Conservation (phyloP, 1,140 invertebrate species). For the Monochamus saltuarius region DNA sequence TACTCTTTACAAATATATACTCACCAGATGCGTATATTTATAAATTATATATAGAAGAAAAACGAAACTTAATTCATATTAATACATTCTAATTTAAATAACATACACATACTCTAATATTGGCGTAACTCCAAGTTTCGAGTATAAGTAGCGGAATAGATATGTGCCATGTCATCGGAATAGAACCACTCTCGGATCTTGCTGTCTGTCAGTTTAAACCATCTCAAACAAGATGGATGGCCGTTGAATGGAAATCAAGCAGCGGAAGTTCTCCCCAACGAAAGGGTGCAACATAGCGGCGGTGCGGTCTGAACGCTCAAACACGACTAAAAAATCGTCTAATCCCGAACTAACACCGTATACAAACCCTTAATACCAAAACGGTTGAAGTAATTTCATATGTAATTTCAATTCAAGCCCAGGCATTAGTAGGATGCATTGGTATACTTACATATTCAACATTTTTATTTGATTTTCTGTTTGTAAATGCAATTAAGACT, state of each 20-base stretch:
- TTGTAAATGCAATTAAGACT: too few relatives aligned
- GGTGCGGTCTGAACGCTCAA: conserved; percentile 18
- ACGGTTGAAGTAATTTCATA: too few relatives aligned
- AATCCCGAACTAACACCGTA: conserved; percentile 7
- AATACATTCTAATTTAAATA: background rate
- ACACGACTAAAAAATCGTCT: conserved; percentile 19
- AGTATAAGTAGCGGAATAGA: conserved; percentile 30
- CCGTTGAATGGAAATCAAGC: conserved; percentile 52
- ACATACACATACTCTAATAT: conserved; percentile 5
- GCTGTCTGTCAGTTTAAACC: conserved; percentile 53
- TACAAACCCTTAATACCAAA: conserved; percentile 1
- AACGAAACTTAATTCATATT: too few relatives aligned
- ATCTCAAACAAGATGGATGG: conserved; percentile 53
- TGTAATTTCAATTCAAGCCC: too few relatives aligned
- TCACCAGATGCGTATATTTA: too few relatives aligned
- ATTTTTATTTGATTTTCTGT: too few relatives aligned
- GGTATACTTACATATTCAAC: too few relatives aligned
- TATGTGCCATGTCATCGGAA: conserved; percentile 48
- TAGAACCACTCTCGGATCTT: conserved; percentile 50
- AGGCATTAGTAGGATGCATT: too few relatives aligned
- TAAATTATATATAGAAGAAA: too few relatives aligned
- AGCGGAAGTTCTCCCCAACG: conserved; percentile 46
- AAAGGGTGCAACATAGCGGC: conserved; percentile 41
- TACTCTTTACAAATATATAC: too few relatives aligned
- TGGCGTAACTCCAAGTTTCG: conserved; percentile 18